Conservation (phyloP, 1,140 invertebrate genomes). For the Diorhabda elongata region DNA sequence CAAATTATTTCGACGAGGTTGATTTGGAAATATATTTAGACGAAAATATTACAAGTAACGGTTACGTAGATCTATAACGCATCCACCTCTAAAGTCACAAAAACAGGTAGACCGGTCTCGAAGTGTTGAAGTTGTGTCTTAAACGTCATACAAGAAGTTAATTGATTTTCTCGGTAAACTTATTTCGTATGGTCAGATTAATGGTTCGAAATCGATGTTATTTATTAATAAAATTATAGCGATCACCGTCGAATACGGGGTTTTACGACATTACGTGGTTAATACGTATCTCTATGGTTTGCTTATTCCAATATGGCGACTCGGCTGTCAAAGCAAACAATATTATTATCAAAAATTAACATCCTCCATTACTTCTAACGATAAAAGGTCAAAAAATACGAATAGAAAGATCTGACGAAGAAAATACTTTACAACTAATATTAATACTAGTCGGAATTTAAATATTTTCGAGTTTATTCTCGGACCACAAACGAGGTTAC, state of each 20-base stretch:
- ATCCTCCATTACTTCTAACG: too few relatives aligned
- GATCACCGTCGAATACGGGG: neutral
- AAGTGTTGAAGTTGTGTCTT: constrained; percentile 4
- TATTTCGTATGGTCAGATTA: constrained; percentile 5
- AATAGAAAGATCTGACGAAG: too few relatives aligned
- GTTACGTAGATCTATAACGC: neutral
- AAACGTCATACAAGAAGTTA: constrained; percentile 11
- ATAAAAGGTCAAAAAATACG: too few relatives aligned
- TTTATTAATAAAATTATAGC: constrained; percentile 13
- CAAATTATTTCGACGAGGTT: neutral
- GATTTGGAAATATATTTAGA: neutral
- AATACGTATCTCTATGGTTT: too few relatives aligned
- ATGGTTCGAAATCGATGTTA: constrained; percentile 2
- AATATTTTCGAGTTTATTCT: too few relatives aligned
- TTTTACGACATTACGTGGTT: neutral
- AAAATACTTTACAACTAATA: too few relatives aligned
- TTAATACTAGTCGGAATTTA: too few relatives aligned
- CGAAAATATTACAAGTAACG: neutral
- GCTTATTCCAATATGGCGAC: too few relatives aligned
- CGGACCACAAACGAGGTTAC: too few relatives aligned
- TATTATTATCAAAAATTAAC: too few relatives aligned
- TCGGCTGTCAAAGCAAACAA: too few relatives aligned
- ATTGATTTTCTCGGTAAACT: constrained; percentile 14
- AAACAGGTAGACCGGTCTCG: neutral
- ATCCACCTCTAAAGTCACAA: neutral